phyloP scores from a whole-genome alignment of 1,140 invertebrate genomes.

The Spodoptera frugiperda region DNA sequence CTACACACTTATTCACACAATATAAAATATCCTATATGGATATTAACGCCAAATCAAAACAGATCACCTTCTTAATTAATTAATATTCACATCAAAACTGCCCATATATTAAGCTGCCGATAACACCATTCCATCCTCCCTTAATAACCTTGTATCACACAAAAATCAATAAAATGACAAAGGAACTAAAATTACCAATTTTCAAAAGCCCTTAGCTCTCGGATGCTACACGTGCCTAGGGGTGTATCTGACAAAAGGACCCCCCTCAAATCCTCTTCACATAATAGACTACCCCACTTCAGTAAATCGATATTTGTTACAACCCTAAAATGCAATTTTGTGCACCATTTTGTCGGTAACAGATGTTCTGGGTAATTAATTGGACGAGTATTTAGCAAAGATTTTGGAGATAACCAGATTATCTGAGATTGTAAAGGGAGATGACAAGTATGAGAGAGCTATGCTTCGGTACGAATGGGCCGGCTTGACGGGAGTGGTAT shows the following conservation, averaged over 20 bases:
- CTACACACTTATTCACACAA: too few relatives aligned
- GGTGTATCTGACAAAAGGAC: slow-evolving; percentile 38
- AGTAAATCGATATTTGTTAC: slow-evolving; percentile 41
- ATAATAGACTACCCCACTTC: slow-evolving; percentile 33
- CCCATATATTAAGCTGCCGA: not conserved
- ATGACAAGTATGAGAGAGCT: too few relatives aligned
- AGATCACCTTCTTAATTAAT: too few relatives aligned
- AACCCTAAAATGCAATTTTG: slow-evolving; percentile 30
- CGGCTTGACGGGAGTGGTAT: too few relatives aligned
- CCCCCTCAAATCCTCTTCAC: slow-evolving; percentile 29
- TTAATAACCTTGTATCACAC: not conserved
- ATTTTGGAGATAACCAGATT: not conserved
- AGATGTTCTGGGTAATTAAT: slow-evolving; percentile 3
- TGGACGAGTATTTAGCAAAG: slow-evolving; percentile 10
- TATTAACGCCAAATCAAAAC: too few relatives aligned
- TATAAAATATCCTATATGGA: too few relatives aligned
- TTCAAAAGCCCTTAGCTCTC: slow-evolving; percentile 28
- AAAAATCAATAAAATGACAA: slow-evolving; percentile 22
- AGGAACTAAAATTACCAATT: slow-evolving; percentile 41
- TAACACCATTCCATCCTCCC: not conserved
- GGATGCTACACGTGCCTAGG: slow-evolving; percentile 37
- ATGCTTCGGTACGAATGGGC: too few relatives aligned
- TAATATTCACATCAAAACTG: too few relatives aligned
- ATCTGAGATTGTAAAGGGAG: not conserved
- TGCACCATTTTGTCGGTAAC: slow-evolving; percentile 4